A percentile compares a stretch with the other conserved stretches of the same genome.
phyloP scores from a whole-genome alignment of 1,140 invertebrate genomes.

The Aphidius gifuensis region DNA sequence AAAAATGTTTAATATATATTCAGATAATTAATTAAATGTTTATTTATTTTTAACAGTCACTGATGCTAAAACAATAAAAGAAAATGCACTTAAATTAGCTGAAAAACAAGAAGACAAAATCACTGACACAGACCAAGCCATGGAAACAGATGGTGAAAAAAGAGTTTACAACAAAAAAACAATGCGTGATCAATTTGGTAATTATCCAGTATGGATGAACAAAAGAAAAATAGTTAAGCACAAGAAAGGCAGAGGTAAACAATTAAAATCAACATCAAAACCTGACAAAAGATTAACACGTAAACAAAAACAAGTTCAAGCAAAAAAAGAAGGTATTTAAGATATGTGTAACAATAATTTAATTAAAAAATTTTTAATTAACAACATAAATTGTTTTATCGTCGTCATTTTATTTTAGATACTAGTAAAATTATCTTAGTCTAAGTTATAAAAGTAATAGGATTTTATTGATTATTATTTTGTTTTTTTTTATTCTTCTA shows the following conservation, averaged over 20 bases:
- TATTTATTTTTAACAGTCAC: slow-evolving; percentile 35
- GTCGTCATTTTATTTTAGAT: too few relatives aligned
- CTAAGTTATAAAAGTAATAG: too few relatives aligned
- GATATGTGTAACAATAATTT: slow-evolving; percentile 7
- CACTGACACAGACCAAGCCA: slow-evolving; percentile 47
- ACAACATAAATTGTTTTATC: too few relatives aligned
- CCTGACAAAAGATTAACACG: slow-evolving; percentile 47
- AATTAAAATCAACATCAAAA: slow-evolving; percentile 48
- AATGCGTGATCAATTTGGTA: slow-evolving; percentile 61
- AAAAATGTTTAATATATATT: neutral
- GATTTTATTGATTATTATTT: too few relatives aligned
- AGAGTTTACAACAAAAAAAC: slow-evolving; percentile 61
- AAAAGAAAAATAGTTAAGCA: slow-evolving; percentile 57
- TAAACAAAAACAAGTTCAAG: slow-evolving; percentile 36
- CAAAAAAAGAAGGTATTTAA: slow-evolving; percentile 1
- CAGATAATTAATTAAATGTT: neutral
- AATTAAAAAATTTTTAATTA: neutral
- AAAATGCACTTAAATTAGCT: slow-evolving; percentile 2
- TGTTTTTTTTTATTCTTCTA: too few relatives aligned
- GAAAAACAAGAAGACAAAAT: slow-evolving; percentile 36
- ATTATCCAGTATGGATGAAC: slow-evolving; percentile 64
- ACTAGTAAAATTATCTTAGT: too few relatives aligned
- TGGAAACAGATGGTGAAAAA: slow-evolving; percentile 45
- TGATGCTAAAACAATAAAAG: slow-evolving; percentile 42
- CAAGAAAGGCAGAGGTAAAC: slow-evolving; percentile 52